Conservation (phyloP, 2,113 vertebrate genomes). For the Dromaius novaehollandiae region DNA sequence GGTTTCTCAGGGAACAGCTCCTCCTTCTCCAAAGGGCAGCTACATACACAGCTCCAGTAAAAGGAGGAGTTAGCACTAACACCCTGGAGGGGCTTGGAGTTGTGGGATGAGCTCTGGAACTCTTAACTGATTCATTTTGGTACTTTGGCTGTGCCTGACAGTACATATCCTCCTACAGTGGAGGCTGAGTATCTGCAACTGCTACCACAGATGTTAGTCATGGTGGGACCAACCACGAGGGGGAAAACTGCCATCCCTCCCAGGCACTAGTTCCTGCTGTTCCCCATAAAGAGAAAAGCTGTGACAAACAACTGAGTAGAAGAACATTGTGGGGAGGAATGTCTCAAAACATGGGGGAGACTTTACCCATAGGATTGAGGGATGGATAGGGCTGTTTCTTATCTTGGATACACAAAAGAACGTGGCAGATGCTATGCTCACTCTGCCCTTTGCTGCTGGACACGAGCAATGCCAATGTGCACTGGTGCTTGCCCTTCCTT, state of each 20-base stretch:
- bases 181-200: neutral
- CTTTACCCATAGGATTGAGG: too few relatives aligned
- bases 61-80: neutral
- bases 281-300: too few relatives aligned
- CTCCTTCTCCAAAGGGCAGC: neutral
- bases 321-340: neutral
- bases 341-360: neutral
- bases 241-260: neutral
- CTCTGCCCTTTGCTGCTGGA: too few relatives aligned
- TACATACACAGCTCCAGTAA: neutral
- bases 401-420: neutral
- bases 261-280: too few relatives aligned
- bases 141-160: neutral
- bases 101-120: neutral
- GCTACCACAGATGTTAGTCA: neutral
- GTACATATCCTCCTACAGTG: fast-evolving
- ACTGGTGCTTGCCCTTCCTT: too few relatives aligned
- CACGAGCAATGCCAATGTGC: too few relatives aligned
- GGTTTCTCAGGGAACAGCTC: slow-evolving; percentile 9
- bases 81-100: neutral
- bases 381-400: neutral
- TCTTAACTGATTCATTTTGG: neutral
- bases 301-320: too few relatives aligned
- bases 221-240: neutral
- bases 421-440: neutral